phyloP scores from a whole-genome alignment of 1,140 invertebrate species.

The Linepithema humile region DNA sequence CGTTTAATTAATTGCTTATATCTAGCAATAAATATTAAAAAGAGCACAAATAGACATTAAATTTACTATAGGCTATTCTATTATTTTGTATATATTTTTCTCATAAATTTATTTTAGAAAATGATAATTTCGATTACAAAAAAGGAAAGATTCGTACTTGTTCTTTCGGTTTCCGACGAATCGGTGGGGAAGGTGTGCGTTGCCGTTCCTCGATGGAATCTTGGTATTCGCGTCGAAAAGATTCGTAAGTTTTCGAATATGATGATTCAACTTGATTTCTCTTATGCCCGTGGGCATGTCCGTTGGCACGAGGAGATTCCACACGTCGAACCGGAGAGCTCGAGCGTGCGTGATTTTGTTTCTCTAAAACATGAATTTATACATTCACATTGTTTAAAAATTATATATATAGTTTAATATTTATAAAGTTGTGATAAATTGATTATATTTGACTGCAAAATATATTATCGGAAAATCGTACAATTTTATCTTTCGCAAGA shows the following conservation, averaged over 20 bases:
- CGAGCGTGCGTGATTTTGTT: constrained; percentile 70
- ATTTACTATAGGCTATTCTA: no score
- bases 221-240: constrained; percentile 67
- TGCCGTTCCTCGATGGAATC: constrained; percentile 77
- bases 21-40: neutral
- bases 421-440: neutral
- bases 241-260: constrained; percentile 74
- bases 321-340: constrained; percentile 72
- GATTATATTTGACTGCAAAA: neutral
- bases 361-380: constrained; percentile 63
- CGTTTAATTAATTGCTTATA: no score
- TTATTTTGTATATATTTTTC: neutral
- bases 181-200: constrained; percentile 82
- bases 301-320: constrained; percentile 69
- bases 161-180: constrained; percentile 69
- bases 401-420: neutral
- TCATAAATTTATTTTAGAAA: neutral
- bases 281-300: constrained; percentile 65
- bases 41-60: neutral
- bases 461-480: neutral
- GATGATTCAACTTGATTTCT: constrained; percentile 73
- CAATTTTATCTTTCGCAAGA: neutral
- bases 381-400: neutral
- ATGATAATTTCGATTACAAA: neutral
- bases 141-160: constrained; percentile 31